These are phyloP conservation scores for Crenichthys baileyi DNA, from an alignment of 2,797 vertebrate genomes.

Conservation along the genomic window DNA sequence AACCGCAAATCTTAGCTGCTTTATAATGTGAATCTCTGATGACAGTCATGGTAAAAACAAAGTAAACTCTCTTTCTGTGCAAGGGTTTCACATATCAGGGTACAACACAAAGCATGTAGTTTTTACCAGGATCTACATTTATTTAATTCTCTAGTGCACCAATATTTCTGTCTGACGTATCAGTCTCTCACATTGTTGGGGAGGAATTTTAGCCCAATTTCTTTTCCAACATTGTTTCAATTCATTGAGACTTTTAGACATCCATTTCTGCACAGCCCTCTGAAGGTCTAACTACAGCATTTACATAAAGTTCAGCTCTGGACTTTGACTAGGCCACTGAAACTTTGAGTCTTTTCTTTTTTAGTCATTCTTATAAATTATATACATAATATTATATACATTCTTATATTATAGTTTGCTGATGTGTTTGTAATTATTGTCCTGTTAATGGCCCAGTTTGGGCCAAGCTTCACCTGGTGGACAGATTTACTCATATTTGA, in stretches of 20 bases:
- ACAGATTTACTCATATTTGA: neutral
- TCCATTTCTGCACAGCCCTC: too few species aligned
- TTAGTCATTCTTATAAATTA: too few species aligned
- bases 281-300: too few species aligned
- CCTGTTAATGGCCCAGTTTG: neutral
- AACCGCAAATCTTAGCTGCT: too few species aligned
- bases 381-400: too few species aligned
- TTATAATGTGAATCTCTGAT: too few species aligned
- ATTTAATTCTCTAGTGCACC: neutral
- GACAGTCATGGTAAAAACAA: too few species aligned
- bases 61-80: neutral
- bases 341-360: too few species aligned
- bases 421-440: neutral
- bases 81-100: too few species aligned
- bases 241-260: too few species aligned
- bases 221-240: neutral
- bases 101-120: neutral
- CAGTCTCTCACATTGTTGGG: neutral
- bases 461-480: neutral
- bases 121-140: neutral
- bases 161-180: neutral
- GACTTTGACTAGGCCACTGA: neutral
- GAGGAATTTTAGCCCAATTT: neutral
- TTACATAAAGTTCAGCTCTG: neutral
- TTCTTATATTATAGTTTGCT: too few species aligned